Evolutionary conservation across 1,140 invertebrate species (phyloP), one percentile per base, ranked within the genome.

Genomic region (Anastrepha obliqua): DNA sequence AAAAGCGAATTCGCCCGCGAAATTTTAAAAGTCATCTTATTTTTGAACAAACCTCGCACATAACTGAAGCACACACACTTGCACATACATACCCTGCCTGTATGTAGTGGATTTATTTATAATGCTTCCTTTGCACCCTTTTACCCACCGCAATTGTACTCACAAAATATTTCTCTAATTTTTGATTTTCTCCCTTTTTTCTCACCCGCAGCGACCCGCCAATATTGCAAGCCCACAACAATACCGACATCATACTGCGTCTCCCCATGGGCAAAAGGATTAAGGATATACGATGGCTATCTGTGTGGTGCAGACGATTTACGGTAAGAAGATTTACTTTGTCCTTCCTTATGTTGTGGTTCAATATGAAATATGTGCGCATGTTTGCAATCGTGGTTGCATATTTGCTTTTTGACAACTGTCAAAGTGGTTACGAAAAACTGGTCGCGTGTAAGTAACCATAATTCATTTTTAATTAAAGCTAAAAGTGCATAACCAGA

Each of bases 221-320:
- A 62, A 95, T 96, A 51, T 93, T 98, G 89, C 94, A 95, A 88
- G 95, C 95, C 85, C 97, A 97, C 94, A 95, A 96, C 90, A 96
- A 97, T 91, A 95, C 96, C 85, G 96, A 98, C 94, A 95, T 98
- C 90, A 95, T 98, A 88, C 95, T 98, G 87, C 95, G 96, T 92
- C 94, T 98, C 90, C 97, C 98, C 81, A 95, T 95, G 87, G 97
- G 97, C 85, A 96, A 97, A 92, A 96, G 96, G 92, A 95, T 98
- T 91, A 95, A 96, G 90, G 97, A 98, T 93, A 97, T 98, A 93
- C 96, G 96, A 93, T 98, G 97, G 97, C 95, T 98, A 87, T 97
- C 97, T 86, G 96, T 98, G 39, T 98, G 97, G 97, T 98, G 97
- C 94, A 94, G 96, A 89, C 95, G 97, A 91, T 98, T 98, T 93